phyloP scores from a whole-genome alignment of 30 jellyfish, hydroid and myxozoan species.

The Nemopilema nomurai region DNA sequence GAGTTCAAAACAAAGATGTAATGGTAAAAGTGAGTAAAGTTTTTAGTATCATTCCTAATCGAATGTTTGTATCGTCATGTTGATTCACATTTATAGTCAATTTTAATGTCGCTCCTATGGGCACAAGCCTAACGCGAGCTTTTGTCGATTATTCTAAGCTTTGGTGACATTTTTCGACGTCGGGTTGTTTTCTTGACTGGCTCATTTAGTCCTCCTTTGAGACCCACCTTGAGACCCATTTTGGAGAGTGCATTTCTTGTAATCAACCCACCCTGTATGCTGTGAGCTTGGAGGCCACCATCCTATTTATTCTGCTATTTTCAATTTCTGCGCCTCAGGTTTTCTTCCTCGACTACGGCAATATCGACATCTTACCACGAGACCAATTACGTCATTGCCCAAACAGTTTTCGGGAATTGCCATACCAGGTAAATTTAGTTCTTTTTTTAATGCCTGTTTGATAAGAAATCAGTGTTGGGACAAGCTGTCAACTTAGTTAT shows the following conservation, averaged over 20 bases:
- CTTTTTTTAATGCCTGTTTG: neutral
- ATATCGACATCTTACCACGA: slow-evolving; percentile 48
- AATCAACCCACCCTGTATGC: no score
- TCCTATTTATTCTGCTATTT: neutral
- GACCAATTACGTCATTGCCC: slow-evolving; percentile 80
- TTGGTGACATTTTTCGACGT: no score
- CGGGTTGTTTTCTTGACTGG: no score
- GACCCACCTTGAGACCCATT: no score
- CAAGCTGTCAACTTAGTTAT: no score
- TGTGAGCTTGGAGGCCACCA: neutral
- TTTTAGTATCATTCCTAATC: neutral
- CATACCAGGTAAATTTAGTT: slow-evolving; percentile 75
- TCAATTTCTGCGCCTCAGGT: slow-evolving; percentile 53
- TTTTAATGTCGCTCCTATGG: no score
- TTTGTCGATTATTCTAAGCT: no score
- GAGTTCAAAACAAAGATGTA: slow-evolving; percentile 5
- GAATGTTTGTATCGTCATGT: no score
- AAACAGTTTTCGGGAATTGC: slow-evolving; percentile 61
- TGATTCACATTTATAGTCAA: no score
- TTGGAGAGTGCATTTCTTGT: no score
- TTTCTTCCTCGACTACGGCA: slow-evolving; percentile 92
- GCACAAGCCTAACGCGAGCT: no score
- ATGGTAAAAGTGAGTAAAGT: slow-evolving; percentile 41
- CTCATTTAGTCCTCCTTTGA: no score
- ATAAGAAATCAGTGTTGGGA: neutral